Conservation (phyloP, 1,140 invertebrate species). For the Adoxophyes honmai region DNA sequence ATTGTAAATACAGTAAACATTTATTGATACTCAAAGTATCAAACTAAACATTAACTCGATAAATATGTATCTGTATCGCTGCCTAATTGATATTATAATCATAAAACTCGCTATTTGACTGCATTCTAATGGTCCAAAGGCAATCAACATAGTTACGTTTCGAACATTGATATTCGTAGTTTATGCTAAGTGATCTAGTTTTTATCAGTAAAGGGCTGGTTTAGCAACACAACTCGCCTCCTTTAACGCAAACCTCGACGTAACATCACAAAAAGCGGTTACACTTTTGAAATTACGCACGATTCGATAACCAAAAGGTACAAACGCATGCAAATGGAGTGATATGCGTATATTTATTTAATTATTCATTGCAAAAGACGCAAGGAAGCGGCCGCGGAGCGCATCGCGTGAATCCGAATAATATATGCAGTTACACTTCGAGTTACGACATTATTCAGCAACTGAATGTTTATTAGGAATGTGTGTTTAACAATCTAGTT, state of each 20-base stretch:
- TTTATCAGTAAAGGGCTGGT: not conserved
- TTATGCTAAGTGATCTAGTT: conserved; percentile 1
- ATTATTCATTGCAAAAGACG: conserved; percentile 9
- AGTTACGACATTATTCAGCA: conserved; percentile 10
- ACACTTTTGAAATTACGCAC: not conserved
- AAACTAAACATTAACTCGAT: not conserved
- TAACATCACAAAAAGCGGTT: too few species aligned
- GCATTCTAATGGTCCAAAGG: not conserved
- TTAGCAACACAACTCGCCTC: not conserved
- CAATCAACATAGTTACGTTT: too few species aligned
- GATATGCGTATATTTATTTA: conserved; percentile 4
- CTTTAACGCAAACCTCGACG: too few species aligned
- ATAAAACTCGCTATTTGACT: not conserved
- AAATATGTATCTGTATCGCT: not conserved
- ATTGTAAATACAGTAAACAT: conserved; percentile 3
- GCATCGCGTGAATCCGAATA: conserved; percentile 10
- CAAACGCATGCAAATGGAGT: not conserved
- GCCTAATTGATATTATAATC: conserved; percentile 4
- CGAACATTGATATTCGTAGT: not conserved
- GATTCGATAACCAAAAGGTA: not conserved
- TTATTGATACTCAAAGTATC: conserved; percentile 7
- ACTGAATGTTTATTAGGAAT: conserved; percentile 9
- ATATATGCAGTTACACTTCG: conserved; percentile 1
- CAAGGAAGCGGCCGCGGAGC: not conserved
- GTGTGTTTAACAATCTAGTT: conserved; percentile 1